Base-by-base conservation (phyloP, 53 echinoderm and acorn worm species). In the Luidia sarsii region DNA sequence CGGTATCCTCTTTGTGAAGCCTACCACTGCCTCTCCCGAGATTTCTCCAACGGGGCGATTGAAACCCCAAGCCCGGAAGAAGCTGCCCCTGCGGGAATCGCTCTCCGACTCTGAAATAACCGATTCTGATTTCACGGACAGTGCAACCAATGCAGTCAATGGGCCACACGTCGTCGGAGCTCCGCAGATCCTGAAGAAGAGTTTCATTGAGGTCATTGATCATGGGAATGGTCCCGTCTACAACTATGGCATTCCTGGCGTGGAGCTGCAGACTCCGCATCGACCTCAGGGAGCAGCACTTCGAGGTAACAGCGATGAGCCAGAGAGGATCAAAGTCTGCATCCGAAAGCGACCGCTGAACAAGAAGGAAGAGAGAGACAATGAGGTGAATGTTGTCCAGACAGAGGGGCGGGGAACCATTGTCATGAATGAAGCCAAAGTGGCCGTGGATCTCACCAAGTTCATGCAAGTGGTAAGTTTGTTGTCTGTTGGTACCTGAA, bases 271-370 rank as follows among this genome's bases (percentile, higher is more conserved):
- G 66, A 21, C 56, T 15, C 52, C 27, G 39, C 48, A 68, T 61
- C 52, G n/a, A 36, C 34, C 13, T 25, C 68, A 81, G 13, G 41
- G 35, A 15, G 65, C 65, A 39, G 54, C 57, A 36, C 65, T 37
- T 37, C 18, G n/a, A 4, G 28, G 34, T 4, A 39, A 38, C 37
- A 73, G 21, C n/a, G 57, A 29, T 5, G 82, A 49, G 14, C 72
- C 46, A 1, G 83, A 80, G 48, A 83, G 84, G 53, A 95, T 95
- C 45, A 81, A 53, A 48, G 96, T 96, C 5, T 96, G 96, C 48
- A 82, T 96, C 43, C 80, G 96, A 7, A 96, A 96, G 57, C 81
- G 96, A 63, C 96, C 93, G 10, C 36, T 96, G 67, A 90, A 79
- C 83, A 82, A 83, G 85, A 93, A 88, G 67, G 93, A 96, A 56